These are phyloP conservation scores for Cebidichthys violaceus DNA, from an alignment of 2,113 vertebrate genomes.

Conservation along the genomic window DNA sequence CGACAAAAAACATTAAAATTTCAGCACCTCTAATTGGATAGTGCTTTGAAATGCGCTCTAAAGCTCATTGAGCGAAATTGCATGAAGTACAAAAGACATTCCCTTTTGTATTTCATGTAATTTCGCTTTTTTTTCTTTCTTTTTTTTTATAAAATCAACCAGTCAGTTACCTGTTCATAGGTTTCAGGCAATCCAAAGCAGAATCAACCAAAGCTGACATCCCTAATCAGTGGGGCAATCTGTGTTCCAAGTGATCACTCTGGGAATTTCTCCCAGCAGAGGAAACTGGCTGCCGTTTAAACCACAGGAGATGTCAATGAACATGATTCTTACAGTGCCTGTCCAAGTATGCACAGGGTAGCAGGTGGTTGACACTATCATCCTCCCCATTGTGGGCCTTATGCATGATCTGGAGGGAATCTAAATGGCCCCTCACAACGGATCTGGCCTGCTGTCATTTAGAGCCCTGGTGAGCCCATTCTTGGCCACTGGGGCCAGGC, in stretches of 20 bases:
- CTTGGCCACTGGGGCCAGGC: conserved; percentile 44
- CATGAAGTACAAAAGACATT: not conserved
- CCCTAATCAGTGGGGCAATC: not conserved
- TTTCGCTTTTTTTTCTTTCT: not conserved
- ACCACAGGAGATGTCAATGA: conserved; percentile 24
- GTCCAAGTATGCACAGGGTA: conserved; percentile 43
- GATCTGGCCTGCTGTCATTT: conserved; percentile 56
- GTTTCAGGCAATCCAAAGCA: not conserved
- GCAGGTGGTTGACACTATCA: conserved; percentile 46
- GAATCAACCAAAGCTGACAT: not conserved
- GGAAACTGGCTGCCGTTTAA: conserved; percentile 20
- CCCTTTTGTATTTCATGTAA: not conserved
- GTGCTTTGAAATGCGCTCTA: not conserved
- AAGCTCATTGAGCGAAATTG: not conserved
- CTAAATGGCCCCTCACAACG: conserved; percentile 57
- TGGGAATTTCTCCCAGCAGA: conserved; percentile 1
- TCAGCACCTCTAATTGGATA: too few relatives aligned
- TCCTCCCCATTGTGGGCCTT: conserved; percentile 36
- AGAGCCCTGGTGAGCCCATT: conserved; percentile 43
- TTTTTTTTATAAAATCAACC: not conserved
- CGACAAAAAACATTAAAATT: too few relatives aligned
- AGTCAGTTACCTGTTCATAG: not conserved
- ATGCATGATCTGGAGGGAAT: conserved; percentile 51
- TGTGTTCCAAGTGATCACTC: not conserved
- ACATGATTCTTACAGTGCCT: conserved; percentile 25